Conservation (phyloP, 1,140 invertebrate species). For the Samia ricini region DNA sequence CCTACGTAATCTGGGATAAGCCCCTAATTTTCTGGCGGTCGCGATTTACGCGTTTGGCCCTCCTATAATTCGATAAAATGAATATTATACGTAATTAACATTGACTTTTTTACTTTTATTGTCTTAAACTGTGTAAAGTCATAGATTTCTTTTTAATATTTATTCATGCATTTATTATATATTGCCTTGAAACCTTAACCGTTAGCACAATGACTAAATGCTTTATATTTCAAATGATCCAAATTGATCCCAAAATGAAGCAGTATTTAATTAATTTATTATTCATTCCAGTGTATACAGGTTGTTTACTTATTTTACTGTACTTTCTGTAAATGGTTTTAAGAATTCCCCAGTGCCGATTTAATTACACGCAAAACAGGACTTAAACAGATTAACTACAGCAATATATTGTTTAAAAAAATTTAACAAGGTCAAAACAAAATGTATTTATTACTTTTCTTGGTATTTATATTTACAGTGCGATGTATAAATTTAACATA, state of each 20-base stretch:
- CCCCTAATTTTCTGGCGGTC: slow-evolving; percentile 31
- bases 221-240: too few relatives aligned
- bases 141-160: too few relatives aligned
- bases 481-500: slow-evolving; percentile 26
- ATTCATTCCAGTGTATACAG: too few relatives aligned
- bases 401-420: not conserved
- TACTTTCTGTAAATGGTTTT: too few relatives aligned
- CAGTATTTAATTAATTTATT: too few relatives aligned
- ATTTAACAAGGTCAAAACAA: not conserved
- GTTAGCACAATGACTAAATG: too few relatives aligned
- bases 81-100: not conserved
- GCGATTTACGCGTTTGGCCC: slow-evolving; percentile 22
- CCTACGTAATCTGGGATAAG: slow-evolving; percentile 33
- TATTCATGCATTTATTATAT: too few relatives aligned
- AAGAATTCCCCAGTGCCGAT: too few relatives aligned
- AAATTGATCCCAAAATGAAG: too few relatives aligned
- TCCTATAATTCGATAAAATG: slow-evolving; percentile 9
- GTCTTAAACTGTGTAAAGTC: too few relatives aligned
- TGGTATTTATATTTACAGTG: not conserved
- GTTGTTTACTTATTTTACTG: too few relatives aligned
- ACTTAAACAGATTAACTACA: not conserved
- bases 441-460: slow-evolving; percentile 6
- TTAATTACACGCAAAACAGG: not conserved
- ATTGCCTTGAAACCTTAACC: too few relatives aligned
- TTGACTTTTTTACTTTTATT: not conserved